Evolutionary conservation across 1,140 invertebrate species (phyloP), one percentile per base, ranked within the genome.

Genomic region (Idris sp.): DNA sequence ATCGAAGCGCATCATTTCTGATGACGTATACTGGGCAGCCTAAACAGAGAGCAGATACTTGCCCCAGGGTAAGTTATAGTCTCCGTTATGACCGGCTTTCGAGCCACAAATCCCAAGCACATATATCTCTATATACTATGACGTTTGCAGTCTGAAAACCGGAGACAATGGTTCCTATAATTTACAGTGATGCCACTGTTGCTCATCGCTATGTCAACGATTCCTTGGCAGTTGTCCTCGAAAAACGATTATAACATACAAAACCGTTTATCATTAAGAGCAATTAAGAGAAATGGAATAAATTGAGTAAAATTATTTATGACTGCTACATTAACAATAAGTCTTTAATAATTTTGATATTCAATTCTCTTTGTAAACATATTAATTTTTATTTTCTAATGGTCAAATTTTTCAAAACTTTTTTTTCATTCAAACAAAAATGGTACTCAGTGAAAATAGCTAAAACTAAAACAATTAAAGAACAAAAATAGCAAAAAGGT

Each of bases 151-250:
- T 53, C 67, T 48, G 61, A 72, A 71, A 65, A 65, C 54, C 74
- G 61, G 61, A 71, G 65, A 71, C 74, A 72, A 76, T 61, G 16
- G 54, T 28, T 41, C 16, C 53, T 40, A 56, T 76, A 76, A 71
- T 65, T 76, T 51, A 71, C 65, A 22, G 53, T 59, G 65, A 75
- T 53, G 73, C 64, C 59, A 65, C 73, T 69, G 73, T 75, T 76
- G 65, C 74, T 76, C 74, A 76, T 76, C 74, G 65, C 46, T 46
- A 36, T 61, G 74, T 76, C 74, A 71, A 71, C 61, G 53, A 76
- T 71, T 71, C 48, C 73, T 75, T 69, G 73, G 64, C 72, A 68
- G 65, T 61, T 62, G 58, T 56, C 28, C 30, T 13, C 19, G 30
- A 72, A 72, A 62, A 72, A 72, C 68, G 58, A 58, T 72, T 72